Evolutionary conservation across 2,113 vertebrate genomes (phyloP).

Genomic region (Phaetusa simplex): DNA sequence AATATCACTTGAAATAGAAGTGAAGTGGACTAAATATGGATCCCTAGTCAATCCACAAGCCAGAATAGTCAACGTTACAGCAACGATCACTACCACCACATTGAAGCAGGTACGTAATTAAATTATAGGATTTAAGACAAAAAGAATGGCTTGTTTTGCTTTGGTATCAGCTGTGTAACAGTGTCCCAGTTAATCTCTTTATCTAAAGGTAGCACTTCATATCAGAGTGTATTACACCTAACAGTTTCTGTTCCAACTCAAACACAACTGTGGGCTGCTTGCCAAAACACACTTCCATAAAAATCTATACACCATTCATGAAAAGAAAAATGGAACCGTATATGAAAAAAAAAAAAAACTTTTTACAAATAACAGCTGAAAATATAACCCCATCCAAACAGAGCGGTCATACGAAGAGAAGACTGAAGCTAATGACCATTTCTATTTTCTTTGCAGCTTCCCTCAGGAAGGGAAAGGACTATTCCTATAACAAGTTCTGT

Average conservation of each 20-base stretch:
- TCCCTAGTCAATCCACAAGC: conserved; percentile 89
- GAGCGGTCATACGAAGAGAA: background rate
- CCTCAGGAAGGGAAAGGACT: conserved; percentile 39
- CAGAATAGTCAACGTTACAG: conserved; percentile 83
- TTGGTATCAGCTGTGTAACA: background rate
- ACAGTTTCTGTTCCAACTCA: background rate
- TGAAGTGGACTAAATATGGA: conserved; percentile 92
- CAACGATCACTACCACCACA: conserved; percentile 44
- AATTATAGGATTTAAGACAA: background rate
- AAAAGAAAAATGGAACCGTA: background rate
- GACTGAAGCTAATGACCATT: background rate
- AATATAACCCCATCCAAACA: background rate
- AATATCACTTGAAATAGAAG: conserved; percentile 80
- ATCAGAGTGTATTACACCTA: background rate
- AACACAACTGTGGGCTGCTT: background rate
- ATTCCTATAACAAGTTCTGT: conserved; percentile 78
- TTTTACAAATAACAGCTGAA: background rate
- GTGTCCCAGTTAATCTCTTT: background rate
- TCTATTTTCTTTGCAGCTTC: conserved; percentile 58
- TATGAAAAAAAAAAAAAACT: background rate
- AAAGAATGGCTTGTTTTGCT: background rate
- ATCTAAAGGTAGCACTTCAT: background rate
- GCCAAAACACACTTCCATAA: background rate
- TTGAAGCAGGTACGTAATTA: conserved; percentile 63
- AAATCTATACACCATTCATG: background rate